Conservation (phyloP, 2,888 invertebrate genomes). For the Sycophila texana region DNA sequence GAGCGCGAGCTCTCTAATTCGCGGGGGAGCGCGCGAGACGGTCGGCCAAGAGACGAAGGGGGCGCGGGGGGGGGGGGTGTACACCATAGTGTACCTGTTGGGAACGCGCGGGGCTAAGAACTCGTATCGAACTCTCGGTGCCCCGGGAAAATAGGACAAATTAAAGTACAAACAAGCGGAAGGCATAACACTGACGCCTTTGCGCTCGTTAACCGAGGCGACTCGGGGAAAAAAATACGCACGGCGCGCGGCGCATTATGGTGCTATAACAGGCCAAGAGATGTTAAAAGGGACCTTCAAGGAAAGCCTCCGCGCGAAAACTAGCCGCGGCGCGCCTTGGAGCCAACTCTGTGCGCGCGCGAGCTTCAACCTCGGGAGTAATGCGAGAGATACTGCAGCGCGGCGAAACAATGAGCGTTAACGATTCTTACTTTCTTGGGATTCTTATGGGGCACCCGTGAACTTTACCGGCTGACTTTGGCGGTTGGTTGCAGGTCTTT, state of each 20-base stretch:
- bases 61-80: background rate
- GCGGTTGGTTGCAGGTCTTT: no score
- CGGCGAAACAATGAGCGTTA: slow-evolving; percentile 20
- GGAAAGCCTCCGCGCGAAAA: background rate
- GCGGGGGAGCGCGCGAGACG: background rate
- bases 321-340: no score
- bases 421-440: slow-evolving; percentile 5
- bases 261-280: background rate
- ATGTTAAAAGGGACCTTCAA: slow-evolving; percentile 34
- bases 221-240: slow-evolving; percentile 20
- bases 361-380: background rate
- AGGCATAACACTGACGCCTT: slow-evolving; percentile 47
- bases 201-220: slow-evolving; percentile 47
- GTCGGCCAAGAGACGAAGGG: background rate
- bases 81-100: slow-evolving; percentile 12
- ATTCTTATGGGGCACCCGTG: background rate
- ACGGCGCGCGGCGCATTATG: slow-evolving; percentile 8
- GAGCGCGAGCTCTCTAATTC: slow-evolving; percentile 34
- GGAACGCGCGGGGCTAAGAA: slow-evolving; percentile 43
- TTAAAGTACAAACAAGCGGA: slow-evolving; percentile 53
- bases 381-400: background rate
- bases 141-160: slow-evolving; percentile 46
- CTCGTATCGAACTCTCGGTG: slow-evolving; percentile 33
- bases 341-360: no score
- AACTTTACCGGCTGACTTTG: no score